These are phyloP conservation scores for Neoarius graeffei DNA, from an alignment of 2,113 vertebrate genomes.

Conservation along the genomic window DNA sequence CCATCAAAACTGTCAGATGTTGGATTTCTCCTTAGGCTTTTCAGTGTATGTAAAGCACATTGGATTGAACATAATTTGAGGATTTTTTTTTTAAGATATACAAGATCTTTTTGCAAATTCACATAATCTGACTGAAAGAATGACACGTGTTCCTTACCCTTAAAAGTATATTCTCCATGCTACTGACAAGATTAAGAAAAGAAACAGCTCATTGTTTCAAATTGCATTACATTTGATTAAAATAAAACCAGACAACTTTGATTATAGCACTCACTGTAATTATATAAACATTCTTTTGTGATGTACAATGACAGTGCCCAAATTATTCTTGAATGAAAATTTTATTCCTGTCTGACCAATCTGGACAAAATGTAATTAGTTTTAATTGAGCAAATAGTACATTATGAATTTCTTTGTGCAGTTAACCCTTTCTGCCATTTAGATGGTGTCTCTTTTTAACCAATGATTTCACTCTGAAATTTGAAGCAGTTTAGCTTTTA, in stretches of 20 bases:
- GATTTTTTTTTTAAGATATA: not conserved
- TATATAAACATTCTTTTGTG: conserved; percentile 12
- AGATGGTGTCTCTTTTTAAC: not conserved
- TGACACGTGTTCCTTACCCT: not conserved
- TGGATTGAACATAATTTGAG: not conserved
- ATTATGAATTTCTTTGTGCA: not conserved
- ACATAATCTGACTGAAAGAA: not conserved
- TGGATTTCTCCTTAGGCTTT: not conserved
- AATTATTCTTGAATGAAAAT: not conserved
- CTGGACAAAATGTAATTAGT: not conserved
- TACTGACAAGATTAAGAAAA: not conserved
- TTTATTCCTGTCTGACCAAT: not conserved
- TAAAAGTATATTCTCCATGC: not conserved
- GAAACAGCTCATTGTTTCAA: not conserved
- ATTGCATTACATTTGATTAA: conserved; percentile 6
- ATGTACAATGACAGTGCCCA: not conserved
- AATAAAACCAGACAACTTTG: conserved; percentile 3
- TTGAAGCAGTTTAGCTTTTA: not conserved
- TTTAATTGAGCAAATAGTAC: not conserved
- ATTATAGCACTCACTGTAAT: conserved; percentile 2
- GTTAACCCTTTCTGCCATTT: not conserved
- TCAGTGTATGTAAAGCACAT: not conserved
- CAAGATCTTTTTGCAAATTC: not conserved
- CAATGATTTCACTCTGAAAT: not conserved
- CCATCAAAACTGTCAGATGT: not conserved